Conservation (phyloP, 1,140 invertebrate species). For the Bombyx mandarina region DNA sequence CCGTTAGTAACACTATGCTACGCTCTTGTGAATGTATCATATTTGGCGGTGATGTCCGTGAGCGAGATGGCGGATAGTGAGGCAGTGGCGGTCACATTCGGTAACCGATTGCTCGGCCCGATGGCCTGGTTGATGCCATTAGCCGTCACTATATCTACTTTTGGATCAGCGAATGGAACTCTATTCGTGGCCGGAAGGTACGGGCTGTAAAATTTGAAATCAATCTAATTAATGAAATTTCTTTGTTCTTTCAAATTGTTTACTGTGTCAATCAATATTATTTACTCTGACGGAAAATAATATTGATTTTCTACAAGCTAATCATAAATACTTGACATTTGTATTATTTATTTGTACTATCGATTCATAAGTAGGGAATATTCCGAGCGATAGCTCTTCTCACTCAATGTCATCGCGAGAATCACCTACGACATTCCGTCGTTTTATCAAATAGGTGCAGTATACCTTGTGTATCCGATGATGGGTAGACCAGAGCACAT, state of each 20-base stretch:
- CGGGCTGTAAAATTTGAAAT: too few relatives aligned
- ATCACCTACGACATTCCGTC: too few relatives aligned
- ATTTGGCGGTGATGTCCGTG: slow-evolving; percentile 95
- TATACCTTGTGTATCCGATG: too few relatives aligned
- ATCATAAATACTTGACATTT: too few relatives aligned
- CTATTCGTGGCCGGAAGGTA: slow-evolving; percentile 91
- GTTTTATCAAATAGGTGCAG: too few relatives aligned
- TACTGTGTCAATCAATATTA: neutral
- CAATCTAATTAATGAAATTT: neutral
- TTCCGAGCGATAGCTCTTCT: too few relatives aligned
- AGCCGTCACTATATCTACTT: slow-evolving; percentile 96
- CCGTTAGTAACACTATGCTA: slow-evolving; percentile 97
- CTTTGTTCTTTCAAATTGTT: slow-evolving; percentile 2
- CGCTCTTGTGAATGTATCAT: slow-evolving; percentile 95
- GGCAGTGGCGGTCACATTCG: slow-evolving; percentile 95
- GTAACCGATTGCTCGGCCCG: slow-evolving; percentile 85
- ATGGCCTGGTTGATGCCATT: slow-evolving; percentile 95
- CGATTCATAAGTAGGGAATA: too few relatives aligned
- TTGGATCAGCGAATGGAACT: slow-evolving; percentile 97
- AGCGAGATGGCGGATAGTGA: slow-evolving; percentile 95
- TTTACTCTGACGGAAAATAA: neutral
- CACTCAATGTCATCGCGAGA: too few relatives aligned
- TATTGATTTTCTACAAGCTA: too few relatives aligned
- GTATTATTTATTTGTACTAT: too few relatives aligned
- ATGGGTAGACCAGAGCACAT: too few relatives aligned